phyloP scores from a whole-genome alignment of 1,140 invertebrate species.

The Oscheius sp. region DNA sequence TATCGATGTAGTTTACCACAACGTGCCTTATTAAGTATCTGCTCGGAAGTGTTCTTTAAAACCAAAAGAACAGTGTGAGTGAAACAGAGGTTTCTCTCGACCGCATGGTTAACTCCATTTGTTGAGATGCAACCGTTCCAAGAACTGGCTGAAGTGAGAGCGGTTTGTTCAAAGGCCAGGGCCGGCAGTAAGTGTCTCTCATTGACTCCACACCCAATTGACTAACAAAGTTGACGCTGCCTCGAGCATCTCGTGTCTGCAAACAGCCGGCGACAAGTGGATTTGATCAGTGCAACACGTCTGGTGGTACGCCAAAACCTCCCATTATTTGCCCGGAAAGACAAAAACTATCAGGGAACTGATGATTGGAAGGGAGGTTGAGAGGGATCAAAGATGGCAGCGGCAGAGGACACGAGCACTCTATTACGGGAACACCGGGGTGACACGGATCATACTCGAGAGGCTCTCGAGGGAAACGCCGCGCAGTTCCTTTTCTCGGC shows the following conservation, averaged over 20 bases:
- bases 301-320: no score
- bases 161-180: neutral
- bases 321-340: neutral
- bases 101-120: neutral
- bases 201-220: no score
- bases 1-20: no score
- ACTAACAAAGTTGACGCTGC: neutral
- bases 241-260: neutral
- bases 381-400: neutral
- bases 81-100: neutral
- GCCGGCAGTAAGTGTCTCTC: neutral
- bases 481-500: no score
- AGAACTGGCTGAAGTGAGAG: neutral
- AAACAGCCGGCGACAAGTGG: neutral
- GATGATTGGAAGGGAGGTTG: neutral
- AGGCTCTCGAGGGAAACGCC: no score
- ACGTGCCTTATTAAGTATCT: no score
- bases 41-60: neutral
- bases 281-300: neutral
- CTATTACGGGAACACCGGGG: neutral
- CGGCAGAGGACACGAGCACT: neutral
- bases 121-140: neutral
- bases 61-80: neutral
- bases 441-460: no score
- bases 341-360: neutral